Conservation (phyloP, 1,140 invertebrate species). For the Drosophila bocki region DNA sequence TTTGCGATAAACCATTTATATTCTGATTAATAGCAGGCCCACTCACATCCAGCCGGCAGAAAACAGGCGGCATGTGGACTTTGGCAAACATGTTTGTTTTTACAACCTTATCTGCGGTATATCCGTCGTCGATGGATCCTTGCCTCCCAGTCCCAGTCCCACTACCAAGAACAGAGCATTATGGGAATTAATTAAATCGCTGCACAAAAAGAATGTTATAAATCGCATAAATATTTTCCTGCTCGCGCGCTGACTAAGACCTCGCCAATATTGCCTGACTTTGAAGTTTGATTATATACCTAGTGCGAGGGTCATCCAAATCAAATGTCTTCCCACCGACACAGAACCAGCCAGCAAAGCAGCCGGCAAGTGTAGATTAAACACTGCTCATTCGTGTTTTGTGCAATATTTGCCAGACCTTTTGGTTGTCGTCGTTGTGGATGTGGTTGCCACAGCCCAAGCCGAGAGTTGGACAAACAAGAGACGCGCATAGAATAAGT, state of each 20-base stretch:
- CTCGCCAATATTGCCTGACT: constrained; percentile 73
- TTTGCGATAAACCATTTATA: constrained; percentile 31
- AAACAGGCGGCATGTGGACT: constrained; percentile 11
- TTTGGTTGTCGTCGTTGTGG: constrained; percentile 43
- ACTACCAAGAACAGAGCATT: constrained; percentile 19
- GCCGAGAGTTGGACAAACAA: constrained; percentile 67
- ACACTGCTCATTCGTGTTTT: constrained; percentile 48
- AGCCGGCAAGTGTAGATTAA: constrained; percentile 59
- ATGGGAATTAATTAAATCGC: constrained; percentile 58
- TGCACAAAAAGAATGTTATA: constrained; percentile 35
- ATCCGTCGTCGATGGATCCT: constrained; percentile 30
- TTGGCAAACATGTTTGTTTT: constrained; percentile 38
- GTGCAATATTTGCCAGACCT: constrained; percentile 74
- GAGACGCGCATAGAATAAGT: constrained; percentile 51
- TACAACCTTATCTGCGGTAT: constrained; percentile 46
- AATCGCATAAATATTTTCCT: constrained; percentile 62
- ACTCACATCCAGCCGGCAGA: constrained; percentile 5
- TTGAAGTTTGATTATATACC: constrained; percentile 76
- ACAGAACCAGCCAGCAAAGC: constrained; percentile 17
- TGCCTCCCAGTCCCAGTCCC: background rate
- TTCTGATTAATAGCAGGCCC: constrained; percentile 39
- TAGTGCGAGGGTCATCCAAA: constrained; percentile 66
- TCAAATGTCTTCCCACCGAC: constrained; percentile 43
- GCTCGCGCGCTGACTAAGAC: constrained; percentile 31
- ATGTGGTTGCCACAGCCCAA: constrained; percentile 24